These are phyloP conservation scores for Trimorus sp. DNA, from an alignment of 2,888 invertebrate species.

Conservation along the genomic window DNA sequence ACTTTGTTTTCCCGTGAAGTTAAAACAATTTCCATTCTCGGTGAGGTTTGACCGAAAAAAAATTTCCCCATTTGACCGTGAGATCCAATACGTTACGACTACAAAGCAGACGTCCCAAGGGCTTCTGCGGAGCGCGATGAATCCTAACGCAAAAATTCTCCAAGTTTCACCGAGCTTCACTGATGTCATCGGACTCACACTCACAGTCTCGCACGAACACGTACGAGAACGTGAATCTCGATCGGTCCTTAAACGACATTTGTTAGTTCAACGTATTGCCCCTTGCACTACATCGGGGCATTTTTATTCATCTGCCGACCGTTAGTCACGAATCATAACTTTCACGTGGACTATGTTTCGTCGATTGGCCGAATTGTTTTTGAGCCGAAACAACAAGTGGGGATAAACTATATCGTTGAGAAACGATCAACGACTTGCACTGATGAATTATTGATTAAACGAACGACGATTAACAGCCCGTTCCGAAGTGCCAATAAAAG, in stretches of 20 bases:
- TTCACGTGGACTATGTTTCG: constrained; percentile 76
- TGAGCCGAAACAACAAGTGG: not conserved
- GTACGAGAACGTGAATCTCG: constrained; percentile 26
- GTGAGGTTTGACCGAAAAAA: no score
- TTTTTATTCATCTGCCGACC: constrained; percentile 25
- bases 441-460: no score
- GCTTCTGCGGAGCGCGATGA: constrained; percentile 49
- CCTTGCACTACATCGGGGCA: constrained; percentile 41
- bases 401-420: no score
- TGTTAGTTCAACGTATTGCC: constrained; percentile 45
- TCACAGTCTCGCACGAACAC: not conserved
- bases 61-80: constrained; percentile 6
- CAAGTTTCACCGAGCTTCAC: constrained; percentile 42
- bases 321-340: constrained; percentile 24
- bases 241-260: constrained; percentile 53
- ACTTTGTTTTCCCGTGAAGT: no score
- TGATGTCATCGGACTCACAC: constrained; percentile 44
- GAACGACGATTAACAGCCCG: no score
- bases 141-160: constrained; percentile 53
- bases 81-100: constrained; percentile 30
- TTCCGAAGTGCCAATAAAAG: no score
- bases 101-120: constrained; percentile 47
- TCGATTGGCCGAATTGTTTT: constrained; percentile 78
- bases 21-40: no score
- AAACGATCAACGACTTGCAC: no score